Evolutionary conservation across 1,140 invertebrate species (phyloP).

Genomic region (Monomorium pharaonis): DNA sequence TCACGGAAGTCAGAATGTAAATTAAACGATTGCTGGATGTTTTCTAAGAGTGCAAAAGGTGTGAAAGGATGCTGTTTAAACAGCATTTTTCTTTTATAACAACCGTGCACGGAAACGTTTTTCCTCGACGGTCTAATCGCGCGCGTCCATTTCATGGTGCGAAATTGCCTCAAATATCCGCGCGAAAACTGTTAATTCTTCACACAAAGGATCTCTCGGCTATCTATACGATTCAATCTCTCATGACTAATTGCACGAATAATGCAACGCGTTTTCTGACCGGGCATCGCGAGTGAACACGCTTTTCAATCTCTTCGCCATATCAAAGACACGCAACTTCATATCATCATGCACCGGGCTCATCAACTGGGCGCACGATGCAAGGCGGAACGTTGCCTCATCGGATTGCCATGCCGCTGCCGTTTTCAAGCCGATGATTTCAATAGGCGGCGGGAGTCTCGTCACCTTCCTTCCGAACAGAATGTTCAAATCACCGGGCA

Average conservation of each 20-base stretch:
- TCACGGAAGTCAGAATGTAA: neutral
- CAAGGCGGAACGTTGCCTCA: constrained; percentile 59
- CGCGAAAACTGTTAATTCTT: constrained; percentile 26
- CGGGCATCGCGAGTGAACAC: constrained; percentile 27
- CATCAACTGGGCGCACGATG: constrained; percentile 16
- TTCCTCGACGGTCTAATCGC: constrained; percentile 1
- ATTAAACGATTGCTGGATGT: neutral
- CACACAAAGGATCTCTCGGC: constrained; percentile 1
- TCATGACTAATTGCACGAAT: constrained; percentile 50
- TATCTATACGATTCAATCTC: constrained; percentile 49
- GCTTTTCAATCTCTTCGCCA: constrained; percentile 35
- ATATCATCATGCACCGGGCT: constrained; percentile 35
- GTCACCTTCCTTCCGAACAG: constrained; percentile 35
- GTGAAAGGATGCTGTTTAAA: neutral
- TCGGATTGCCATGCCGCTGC: constrained; percentile 25
- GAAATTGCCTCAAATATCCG: constrained; percentile 20
- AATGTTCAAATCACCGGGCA: constrained; percentile 25
- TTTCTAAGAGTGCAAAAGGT: neutral
- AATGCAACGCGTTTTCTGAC: constrained; percentile 39
- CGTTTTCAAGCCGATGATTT: constrained; percentile 60
- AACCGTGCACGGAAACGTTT: neutral
- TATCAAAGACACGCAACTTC: constrained; percentile 55
- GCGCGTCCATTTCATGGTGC: constrained; percentile 7
- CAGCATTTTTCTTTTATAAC: neutral
- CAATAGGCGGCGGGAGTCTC: constrained; percentile 40